Conservation (phyloP, 2,113 vertebrate genomes). For the Phaethon lepturus region DNA sequence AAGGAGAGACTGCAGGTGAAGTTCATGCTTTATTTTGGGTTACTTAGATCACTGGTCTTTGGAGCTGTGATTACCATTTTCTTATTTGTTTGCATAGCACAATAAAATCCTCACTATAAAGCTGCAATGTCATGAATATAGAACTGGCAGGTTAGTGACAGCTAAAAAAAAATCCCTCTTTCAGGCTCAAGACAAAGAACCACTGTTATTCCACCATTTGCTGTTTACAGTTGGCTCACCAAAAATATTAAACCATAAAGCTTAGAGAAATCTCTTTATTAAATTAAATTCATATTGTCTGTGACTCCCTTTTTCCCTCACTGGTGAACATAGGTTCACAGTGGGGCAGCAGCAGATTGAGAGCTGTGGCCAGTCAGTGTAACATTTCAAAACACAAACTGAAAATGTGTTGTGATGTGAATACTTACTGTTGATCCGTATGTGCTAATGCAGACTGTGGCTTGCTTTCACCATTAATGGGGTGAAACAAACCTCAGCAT, state of each 20-base stretch:
- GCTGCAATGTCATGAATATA: neutral
- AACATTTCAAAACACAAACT: conserved; percentile 42
- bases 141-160: neutral
- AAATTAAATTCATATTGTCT: neutral
- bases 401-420: conserved; percentile 62
- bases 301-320: neutral
- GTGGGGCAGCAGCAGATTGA: neutral
- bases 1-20: neutral
- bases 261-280: conserved; percentile 10
- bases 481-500: conserved; percentile 29
- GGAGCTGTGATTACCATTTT: neutral
- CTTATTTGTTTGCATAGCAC: neutral
- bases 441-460: neutral
- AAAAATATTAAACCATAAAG: neutral
- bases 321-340: neutral
- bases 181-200: neutral
- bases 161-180: neutral
- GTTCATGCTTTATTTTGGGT: neutral
- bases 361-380: conserved; percentile 11
- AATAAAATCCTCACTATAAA: neutral
- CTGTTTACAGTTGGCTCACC: neutral
- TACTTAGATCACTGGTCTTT: neutral
- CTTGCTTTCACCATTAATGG: conserved; percentile 32
- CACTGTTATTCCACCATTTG: neutral
- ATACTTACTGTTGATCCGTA: neutral